These are phyloP conservation scores for Rhyacophila evoluta DNA, from an alignment of 2,888 invertebrate genomes.

Conservation along the genomic window DNA sequence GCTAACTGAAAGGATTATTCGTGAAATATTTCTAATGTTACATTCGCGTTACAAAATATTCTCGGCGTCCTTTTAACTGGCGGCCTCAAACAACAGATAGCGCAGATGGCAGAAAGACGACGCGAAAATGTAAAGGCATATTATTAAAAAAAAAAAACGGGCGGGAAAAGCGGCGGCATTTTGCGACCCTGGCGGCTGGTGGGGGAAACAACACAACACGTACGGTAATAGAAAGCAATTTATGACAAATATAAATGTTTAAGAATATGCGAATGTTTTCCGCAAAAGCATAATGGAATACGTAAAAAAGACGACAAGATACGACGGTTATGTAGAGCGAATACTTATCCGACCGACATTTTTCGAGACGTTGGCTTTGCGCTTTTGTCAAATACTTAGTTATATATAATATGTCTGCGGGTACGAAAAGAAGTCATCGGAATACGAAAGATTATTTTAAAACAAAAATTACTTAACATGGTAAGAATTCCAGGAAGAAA, in stretches of 20 bases:
- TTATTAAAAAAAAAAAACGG: slow-evolving; percentile 1
- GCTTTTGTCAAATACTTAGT: too few species aligned
- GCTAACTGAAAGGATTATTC: slow-evolving; percentile 19
- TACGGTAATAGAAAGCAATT: slow-evolving; percentile 27
- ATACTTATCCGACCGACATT: not conserved
- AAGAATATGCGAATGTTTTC: slow-evolving; percentile 34
- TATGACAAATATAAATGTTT: slow-evolving; percentile 36
- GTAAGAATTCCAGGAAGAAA: too few species aligned
- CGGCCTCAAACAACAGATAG: slow-evolving; percentile 3
- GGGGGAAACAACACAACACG: not conserved
- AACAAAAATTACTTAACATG: too few species aligned
- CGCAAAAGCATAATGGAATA: slow-evolving; percentile 34
- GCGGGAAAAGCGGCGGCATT: slow-evolving; percentile 6
- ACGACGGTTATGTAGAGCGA: slow-evolving; percentile 5
- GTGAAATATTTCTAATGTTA: slow-evolving; percentile 22
- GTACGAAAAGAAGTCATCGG: too few species aligned
- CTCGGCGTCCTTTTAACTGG: not conserved
- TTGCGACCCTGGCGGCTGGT: not conserved
- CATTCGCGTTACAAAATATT: slow-evolving; percentile 12
- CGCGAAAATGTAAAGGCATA: slow-evolving; percentile 12
- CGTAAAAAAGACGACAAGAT: slow-evolving; percentile 26
- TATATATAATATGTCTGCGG: too few species aligned
- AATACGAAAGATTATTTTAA: too few species aligned
- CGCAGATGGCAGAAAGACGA: slow-evolving; percentile 14
- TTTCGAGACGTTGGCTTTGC: not conserved